Evolutionary conservation across 2,888 invertebrate genomes (phyloP), one percentile per base, ranked within the genome.

Genomic region (Acanthosoma haemorrhoidale): DNA sequence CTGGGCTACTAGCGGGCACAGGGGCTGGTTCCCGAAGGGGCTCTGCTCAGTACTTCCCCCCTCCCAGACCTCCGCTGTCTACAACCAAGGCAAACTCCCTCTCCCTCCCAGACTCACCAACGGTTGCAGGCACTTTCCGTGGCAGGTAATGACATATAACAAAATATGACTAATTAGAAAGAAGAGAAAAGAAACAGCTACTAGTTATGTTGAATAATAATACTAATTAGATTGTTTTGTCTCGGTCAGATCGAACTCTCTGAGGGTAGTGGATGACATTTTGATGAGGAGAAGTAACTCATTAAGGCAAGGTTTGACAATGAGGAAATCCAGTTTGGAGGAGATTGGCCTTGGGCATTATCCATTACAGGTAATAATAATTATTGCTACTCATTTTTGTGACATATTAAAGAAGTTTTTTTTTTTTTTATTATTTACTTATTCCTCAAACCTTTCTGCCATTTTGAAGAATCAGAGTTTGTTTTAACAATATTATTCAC

Each of bases 21-120:
- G 70, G 78, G 71, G 82, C 79, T 77, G 81, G 76, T 81, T 79
- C 81, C 81, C 84, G 90, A 73, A 84, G 90, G 71, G 89, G 90
- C 73, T 90, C 89, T 69, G 87, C 87, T 63, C 80, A 85, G 76
- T 80, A 82, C 77, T 84, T 87, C 77, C 87, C 85, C 78, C 81
- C 84, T 68, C 81, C 82, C 76, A 85, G 90, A 77, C 87, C 92
- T 70, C 91, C 92, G 64, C 84, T 92, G 73, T 87, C 87, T 75
- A 88, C 88, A 75, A 90, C 91, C 75, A 94, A 94, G 82, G 91
- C 92, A 68, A 94, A 94, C 82, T 93, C 93, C 69, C 84, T 94
- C 75, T 93, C 92, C 70, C 83, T 94, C 76, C 94, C 94, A 64
- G 93, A 94, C 80, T 71, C 92, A 80, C 92, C 92, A 67, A 91